Evolutionary conservation across 2,888 invertebrate species (phyloP), one percentile per base, ranked within the genome.

Genomic region (Cosmopolites sordidus): DNA sequence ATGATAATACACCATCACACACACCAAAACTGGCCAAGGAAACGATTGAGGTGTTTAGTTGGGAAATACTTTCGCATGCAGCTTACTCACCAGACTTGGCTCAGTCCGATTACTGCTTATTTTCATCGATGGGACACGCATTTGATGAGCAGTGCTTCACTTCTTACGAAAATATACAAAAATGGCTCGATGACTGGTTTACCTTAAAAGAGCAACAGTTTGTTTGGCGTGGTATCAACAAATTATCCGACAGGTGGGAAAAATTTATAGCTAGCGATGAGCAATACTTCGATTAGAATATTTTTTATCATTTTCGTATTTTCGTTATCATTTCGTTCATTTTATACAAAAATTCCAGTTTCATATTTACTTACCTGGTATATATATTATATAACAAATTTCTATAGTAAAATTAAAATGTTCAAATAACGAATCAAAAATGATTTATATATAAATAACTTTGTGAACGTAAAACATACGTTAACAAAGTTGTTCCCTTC

Each of bases 1-100:
- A n/a, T n/a, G n/a, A n/a, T n/a, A n/a, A n/a, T n/a, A n/a, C n/a
- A n/a, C n/a, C n/a, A n/a, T n/a, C n/a, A n/a, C n/a, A n/a, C n/a
- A n/a, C n/a, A n/a, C 4, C 22, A 22, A 22, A 22, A 22, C 22
- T 8, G 22, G 22, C 8, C 22, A 22, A 30, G n/a, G 15, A 41
- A 30, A 15, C 41, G 15, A 4, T 37, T 2, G 16, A 45, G 33
- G 5, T 33, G 16, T 16, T 48, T 29, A 43, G 29, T 11, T 44
- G 50, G 50, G 44, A 50, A 9, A 14, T 50, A 11, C 38, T 50
- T 11, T 4, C 50, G 9, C 37, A 50, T 15, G 2, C 44, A 14
- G 16, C 44, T 12, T 50, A 44, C 27, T 50, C 50, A 16, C 44
- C 50, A 45, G 50, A 50, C 39, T n/a, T 50, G 1, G 43, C 50